These are phyloP conservation scores for Nezara viridula DNA, from an alignment of 2,888 invertebrate genomes.

Conservation along the genomic window DNA sequence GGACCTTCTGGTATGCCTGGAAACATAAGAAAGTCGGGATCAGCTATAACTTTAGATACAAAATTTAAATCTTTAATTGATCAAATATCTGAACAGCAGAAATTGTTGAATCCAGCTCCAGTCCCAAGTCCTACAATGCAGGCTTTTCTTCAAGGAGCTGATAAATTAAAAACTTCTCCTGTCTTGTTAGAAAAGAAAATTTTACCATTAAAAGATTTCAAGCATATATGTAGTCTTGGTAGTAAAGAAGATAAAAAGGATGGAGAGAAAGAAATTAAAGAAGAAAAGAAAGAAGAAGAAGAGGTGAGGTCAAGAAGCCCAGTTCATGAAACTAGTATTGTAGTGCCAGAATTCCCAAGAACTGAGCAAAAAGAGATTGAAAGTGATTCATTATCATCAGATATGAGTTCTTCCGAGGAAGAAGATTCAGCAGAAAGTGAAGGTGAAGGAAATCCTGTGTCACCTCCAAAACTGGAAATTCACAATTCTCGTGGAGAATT, in stretches of 20 bases:
- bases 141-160: constrained; percentile 74
- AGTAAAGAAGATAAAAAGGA: constrained; percentile 63
- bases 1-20: constrained; percentile 79
- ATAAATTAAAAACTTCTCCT: constrained; percentile 67
- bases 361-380: constrained; percentile 66
- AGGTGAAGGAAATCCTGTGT: constrained; percentile 65
- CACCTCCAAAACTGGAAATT: constrained; percentile 80
- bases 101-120: constrained; percentile 83
- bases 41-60: constrained; percentile 86
- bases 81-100: constrained; percentile 90
- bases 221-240: constrained; percentile 67
- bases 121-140: constrained; percentile 80
- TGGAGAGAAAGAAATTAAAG: constrained; percentile 54
- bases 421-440: constrained; percentile 61
- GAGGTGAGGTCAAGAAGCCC: constrained; percentile 73
- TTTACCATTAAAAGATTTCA: constrained; percentile 66
- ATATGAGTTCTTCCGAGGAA: constrained; percentile 62
- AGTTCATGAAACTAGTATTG: constrained; percentile 76
- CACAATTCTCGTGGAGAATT: constrained; percentile 80
- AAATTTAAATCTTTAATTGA: constrained; percentile 87
- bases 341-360: constrained; percentile 77
- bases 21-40: constrained; percentile 84
- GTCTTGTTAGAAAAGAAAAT: constrained; percentile 65
- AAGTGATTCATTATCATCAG: constrained; percentile 67
- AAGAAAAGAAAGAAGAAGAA: constrained; percentile 63